These are phyloP conservation scores for Haemorhous mexicanus DNA, from an alignment of 2,113 vertebrate genomes.

Conservation along the genomic window DNA sequence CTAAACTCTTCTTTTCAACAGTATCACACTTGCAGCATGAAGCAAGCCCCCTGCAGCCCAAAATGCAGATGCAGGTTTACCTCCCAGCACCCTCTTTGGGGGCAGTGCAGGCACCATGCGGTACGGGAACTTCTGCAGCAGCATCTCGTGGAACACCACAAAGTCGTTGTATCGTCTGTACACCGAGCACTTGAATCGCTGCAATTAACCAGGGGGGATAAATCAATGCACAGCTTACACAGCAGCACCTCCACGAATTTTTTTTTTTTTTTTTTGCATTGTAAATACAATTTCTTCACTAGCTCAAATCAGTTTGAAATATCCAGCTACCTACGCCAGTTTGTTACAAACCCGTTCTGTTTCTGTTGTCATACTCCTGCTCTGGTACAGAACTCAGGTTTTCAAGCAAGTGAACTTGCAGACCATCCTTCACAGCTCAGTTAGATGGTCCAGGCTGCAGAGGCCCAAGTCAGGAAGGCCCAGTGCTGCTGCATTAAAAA, in stretches of 20 bases:
- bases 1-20: neutral
- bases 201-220: accelerated
- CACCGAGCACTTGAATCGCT: conserved; percentile 89
- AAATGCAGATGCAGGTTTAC: conserved; percentile 58
- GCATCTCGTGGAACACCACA: conserved; percentile 91
- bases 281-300: neutral
- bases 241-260: accelerated
- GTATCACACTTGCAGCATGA: accelerated
- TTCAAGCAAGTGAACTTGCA: neutral
- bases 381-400: neutral
- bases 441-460: neutral
- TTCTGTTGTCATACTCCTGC: neutral
- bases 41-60: neutral
- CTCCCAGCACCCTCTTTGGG: conserved; percentile 93
- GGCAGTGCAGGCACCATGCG: conserved; percentile 92
- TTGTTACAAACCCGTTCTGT: accelerated
- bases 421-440: neutral
- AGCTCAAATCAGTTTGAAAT: neutral
- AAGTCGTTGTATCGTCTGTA: conserved; percentile 94
- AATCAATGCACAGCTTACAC: neutral
- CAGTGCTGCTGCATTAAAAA: neutral
- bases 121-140: conserved; percentile 92
- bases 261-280: neutral
- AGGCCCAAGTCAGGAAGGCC: neutral
- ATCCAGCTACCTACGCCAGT: neutral